Conservation (phyloP, 2,888 invertebrate species). For the Halictus ligatus region DNA sequence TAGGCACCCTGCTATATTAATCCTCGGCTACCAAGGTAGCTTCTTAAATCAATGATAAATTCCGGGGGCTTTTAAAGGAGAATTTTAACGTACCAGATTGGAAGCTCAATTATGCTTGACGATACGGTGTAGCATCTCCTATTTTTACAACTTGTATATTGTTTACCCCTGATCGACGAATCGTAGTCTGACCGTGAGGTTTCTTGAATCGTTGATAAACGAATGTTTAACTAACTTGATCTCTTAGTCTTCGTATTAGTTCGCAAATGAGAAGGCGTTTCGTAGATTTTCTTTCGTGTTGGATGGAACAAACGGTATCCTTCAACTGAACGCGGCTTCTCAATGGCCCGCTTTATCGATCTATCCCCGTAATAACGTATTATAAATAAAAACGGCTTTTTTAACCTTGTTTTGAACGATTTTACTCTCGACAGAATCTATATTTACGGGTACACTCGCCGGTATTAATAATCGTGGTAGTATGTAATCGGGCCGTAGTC, state of each 20-base stretch:
- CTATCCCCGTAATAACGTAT: conserved; percentile 6
- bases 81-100: not conserved
- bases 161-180: not conserved
- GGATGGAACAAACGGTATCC: not conserved
- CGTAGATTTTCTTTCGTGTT: not conserved
- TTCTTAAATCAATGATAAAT: not conserved
- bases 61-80: not conserved
- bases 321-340: not conserved
- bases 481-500: not conserved
- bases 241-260: not conserved
- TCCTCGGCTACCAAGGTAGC: not conserved
- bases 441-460: not conserved
- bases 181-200: not conserved
- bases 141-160: not conserved
- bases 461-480: conserved; percentile 7
- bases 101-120: not conserved
- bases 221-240: not conserved
- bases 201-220: not conserved
- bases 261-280: not conserved
- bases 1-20: not conserved
- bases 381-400: conserved; percentile 14
- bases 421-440: not conserved
- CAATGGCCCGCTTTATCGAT: conserved; percentile 16
- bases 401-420: conserved; percentile 17
- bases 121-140: not conserved